Evolutionary conservation across 1,140 invertebrate genomes (phyloP).

Genomic region (Bombus difficillimus): DNA sequence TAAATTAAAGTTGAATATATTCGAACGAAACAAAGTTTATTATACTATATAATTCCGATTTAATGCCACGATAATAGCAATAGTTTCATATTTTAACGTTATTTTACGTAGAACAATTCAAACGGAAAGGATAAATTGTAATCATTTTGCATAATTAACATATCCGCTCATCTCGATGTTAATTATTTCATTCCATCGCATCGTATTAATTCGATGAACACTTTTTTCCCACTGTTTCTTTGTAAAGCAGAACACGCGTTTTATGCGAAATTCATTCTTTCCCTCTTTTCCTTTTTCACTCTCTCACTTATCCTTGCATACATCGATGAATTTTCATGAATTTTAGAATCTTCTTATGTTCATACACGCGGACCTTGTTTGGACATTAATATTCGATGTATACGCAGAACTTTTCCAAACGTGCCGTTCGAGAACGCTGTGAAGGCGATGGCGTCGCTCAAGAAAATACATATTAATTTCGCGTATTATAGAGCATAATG

Average conservation of each 20-base stretch:
- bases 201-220: not conserved
- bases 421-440: not conserved
- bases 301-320: not conserved
- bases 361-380: not conserved
- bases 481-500: not conserved
- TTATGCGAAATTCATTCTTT: not conserved
- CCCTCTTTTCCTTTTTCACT: not conserved
- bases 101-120: not conserved
- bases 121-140: not conserved
- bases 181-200: not conserved
- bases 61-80: not conserved
- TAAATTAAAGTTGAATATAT: not conserved
- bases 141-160: not conserved
- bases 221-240: too few relatives aligned
- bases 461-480: constrained; percentile 31
- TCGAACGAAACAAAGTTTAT: not conserved
- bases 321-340: constrained; percentile 34
- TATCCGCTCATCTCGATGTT: not conserved
- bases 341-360: constrained; percentile 11
- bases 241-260: not conserved
- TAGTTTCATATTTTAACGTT: not conserved
- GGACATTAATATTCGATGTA: constrained; percentile 31
- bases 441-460: not conserved
- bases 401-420: constrained; percentile 5
- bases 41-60: not conserved